These are phyloP conservation scores for Calypte anna DNA, from an alignment of 2,113 vertebrate genomes.

Conservation along the genomic window DNA sequence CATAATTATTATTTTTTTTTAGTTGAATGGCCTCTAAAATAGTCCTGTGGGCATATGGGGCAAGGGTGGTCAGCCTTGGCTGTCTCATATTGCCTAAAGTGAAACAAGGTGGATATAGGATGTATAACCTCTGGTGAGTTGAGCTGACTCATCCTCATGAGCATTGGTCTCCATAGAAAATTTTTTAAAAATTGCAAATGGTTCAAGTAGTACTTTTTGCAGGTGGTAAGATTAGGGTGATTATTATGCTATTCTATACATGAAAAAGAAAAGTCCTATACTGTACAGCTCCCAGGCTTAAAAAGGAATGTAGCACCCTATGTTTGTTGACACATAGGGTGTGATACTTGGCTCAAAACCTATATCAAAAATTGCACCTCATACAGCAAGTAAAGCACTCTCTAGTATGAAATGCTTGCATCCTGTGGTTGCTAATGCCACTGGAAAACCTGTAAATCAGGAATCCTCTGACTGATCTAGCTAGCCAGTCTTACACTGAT, in stretches of 20 bases:
- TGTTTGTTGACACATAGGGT: no score
- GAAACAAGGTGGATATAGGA: background rate
- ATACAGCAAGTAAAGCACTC: background rate
- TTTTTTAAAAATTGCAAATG: background rate
- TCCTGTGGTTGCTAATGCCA: background rate
- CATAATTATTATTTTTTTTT: background rate
- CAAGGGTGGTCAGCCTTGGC: background rate
- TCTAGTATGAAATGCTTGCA: rapidly evolving
- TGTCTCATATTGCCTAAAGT: background rate
- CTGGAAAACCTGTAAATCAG: background rate
- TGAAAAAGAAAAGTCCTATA: background rate
- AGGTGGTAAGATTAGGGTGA: background rate
- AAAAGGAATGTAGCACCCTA: background rate
- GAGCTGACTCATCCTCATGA: background rate
- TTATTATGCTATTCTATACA: background rate
- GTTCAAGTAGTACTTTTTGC: background rate
- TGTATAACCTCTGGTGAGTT: background rate
- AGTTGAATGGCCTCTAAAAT: background rate
- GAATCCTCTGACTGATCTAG: background rate
- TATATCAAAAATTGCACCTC: background rate
- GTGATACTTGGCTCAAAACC: background rate
- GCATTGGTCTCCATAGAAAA: background rate
- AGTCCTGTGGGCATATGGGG: background rate
- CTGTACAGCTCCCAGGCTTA: background rate
- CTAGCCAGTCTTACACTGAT: background rate